Evolutionary conservation across 2,113 vertebrate species (phyloP), one percentile per base, ranked within the genome.

Genomic region (Eulacestoma nigropectus): DNA sequence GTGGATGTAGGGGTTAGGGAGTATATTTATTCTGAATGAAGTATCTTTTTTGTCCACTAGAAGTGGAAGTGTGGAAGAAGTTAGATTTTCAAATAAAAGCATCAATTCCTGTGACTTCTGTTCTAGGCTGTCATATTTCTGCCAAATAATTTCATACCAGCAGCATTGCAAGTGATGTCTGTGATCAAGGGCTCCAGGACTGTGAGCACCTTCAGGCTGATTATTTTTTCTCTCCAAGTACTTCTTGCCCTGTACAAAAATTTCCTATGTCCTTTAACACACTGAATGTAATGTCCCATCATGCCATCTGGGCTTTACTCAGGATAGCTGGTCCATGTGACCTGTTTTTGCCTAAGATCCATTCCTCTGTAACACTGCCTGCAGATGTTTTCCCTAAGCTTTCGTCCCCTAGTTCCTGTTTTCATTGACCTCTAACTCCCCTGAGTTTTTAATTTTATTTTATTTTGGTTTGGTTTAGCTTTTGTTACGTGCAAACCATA

Each of bases 381-480:
- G 90, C 96, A 97, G 96, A 95, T 97, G 95, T 97, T 97, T 95
- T 96, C 87, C 94, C 87, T 95, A 21, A 75, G 70, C 65, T 93
- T 94, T 94, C 91, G 87, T 95, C 39, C 46, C 63, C 75, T 46
- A 65, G 70, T 95, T 97, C 95, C 87, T 97, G 96, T 96, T 95
- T 97, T 95, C 79, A 41, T 26, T 96, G 95, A 96, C 95, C 94
- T 85, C 68, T 62, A 63, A 93, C 76, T 88, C 91, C 87, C 87
- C n/a, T 2, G 82, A 74, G 91, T 37, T 83, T 85, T 89, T 33
- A 2, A 78, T 96, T 94, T 91, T 19, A 77, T 53, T 91, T 89
- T 92, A 35, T 95, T 96, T 91, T 96, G 74, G 35, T 94, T 96
- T 79, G 32, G 49, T 90, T 96, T 59, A 91, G 70, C 55, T 94